Percentiles rank a stretch among this genome's conserved stretches.
phyloP scores from a whole-genome alignment of 2,113 vertebrate genomes.

The Apteryx owenii region DNA sequence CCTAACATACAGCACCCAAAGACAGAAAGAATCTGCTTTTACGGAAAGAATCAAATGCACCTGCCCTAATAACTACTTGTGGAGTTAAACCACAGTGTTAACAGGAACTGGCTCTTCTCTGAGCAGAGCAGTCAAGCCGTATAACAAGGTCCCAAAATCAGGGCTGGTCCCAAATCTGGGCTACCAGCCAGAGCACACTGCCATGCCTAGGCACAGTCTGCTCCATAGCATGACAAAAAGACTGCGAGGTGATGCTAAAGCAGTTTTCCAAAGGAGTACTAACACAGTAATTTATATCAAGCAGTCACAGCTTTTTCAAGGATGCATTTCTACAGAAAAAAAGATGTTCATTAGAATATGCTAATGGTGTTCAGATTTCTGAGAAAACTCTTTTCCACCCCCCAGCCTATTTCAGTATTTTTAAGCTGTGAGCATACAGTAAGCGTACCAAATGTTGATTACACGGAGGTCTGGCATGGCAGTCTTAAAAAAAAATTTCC shows the following conservation, averaged over 20 bases:
- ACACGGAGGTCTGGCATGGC: background rate
- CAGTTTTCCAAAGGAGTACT: too few relatives aligned
- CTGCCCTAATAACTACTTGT: background rate
- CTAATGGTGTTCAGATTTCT: background rate
- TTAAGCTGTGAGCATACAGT: background rate
- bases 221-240: too few relatives aligned
- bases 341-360: background rate
- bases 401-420: background rate
- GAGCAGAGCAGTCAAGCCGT: background rate
- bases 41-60: background rate
- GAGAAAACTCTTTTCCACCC: background rate
- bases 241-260: too few relatives aligned
- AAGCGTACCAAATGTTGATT: background rate
- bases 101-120: background rate
- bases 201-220: background rate
- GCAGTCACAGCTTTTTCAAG: too few relatives aligned
- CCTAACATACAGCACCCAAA: background rate
- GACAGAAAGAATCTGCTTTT: background rate
- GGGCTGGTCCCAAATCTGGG: background rate
- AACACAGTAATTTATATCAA: too few relatives aligned
- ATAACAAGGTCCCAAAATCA: background rate
- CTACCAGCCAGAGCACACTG: background rate
- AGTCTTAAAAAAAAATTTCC: background rate
- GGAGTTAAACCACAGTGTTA: background rate
- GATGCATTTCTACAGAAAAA: too few relatives aligned